These are phyloP conservation scores for Melanotus villosus DNA, from an alignment of 2,888 invertebrate genomes.

Conservation along the genomic window DNA sequence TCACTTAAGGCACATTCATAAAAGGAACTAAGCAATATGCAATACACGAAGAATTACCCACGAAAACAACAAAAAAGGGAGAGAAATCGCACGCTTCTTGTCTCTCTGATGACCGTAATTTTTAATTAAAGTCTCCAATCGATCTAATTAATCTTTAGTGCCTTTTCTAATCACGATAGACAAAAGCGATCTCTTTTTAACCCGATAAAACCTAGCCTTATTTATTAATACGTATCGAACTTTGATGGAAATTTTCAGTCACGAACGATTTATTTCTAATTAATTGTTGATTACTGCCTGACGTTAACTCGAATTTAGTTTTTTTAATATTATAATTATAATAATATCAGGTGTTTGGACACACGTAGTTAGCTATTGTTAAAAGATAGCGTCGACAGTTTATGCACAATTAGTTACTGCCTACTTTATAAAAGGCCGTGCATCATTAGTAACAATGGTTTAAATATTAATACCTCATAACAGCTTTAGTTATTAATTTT, in stretches of 20 bases:
- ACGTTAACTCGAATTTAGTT: too few relatives aligned
- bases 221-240: too few relatives aligned
- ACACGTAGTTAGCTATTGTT: neutral
- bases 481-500: constrained; percentile 4
- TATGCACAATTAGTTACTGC: constrained; percentile 7
- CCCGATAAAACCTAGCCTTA: neutral
- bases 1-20: constrained; percentile 5
- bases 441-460: constrained; percentile 14
- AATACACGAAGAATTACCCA: constrained; percentile 4
- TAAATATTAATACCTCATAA: constrained; percentile 7
- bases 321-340: neutral
- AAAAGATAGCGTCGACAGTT: neutral
- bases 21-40: neutral
- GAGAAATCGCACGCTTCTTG: constrained; percentile 40
- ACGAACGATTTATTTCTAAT: too few relatives aligned
- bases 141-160: constrained; percentile 45
- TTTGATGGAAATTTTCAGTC: too few relatives aligned
- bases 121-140: constrained; percentile 45
- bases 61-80: constrained; percentile 40
- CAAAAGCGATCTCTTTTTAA: neutral
- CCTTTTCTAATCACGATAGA: neutral
- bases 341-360: neutral
- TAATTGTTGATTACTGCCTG: too few relatives aligned
- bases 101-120: constrained; percentile 32
- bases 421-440: constrained; percentile 10